Base-by-base conservation (phyloP, 2,113 vertebrate genomes). In the Pterophyllum scalare region DNA sequence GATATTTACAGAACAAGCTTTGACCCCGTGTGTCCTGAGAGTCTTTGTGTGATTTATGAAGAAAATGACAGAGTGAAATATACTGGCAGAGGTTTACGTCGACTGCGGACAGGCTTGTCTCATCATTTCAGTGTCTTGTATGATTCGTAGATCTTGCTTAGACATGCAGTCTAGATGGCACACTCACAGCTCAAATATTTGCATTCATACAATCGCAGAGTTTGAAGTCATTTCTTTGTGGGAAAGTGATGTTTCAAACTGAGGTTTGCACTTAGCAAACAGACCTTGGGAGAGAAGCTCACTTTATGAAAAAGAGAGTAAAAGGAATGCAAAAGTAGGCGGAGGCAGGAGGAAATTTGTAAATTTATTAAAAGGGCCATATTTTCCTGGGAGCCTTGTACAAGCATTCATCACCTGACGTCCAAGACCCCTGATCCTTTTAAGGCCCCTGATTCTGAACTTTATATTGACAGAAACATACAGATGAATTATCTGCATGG, bases 381-480 rank as follows among this genome's bases (percentile, higher is more conserved):
- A 95, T 96, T 94, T 95, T 94, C 88, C 90, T 87, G 56, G 83
- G 72, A 4, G 62, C 11, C 13, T 86, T 82, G 83, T 79, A 70
- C 2, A n/a, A 82, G 87, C 93, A 96, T 97, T 88, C 88, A 96
- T 96, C 92, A 89, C 91, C 92, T 31, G 38, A 77, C 64, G 86
- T 85, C 89, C 74, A 64, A 20, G 81, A 85, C 65, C 87, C 80
- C 61, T 94, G 94, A 94, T 94, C 96, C 95, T 97, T 97, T 96
- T 93, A 96, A 92, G 95, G 94, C 86, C 85, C 93, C 94, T 86
- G 94, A 94, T 94, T 95, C 94, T 94, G 93, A 96, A 96, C 95
- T 95, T 90, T 84, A 46, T 97, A 97, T 97, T 79, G 97, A 96
- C 96, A 95, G 90, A 95, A 77, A 83, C 78, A 93, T 96, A 95